A percentile compares a stretch with the other conserved stretches of the same genome.
These are phyloP conservation scores for Enteromius afrohamiltoni DNA, from an alignment of 2,797 vertebrate genomes.

Conservation along the genomic window DNA sequence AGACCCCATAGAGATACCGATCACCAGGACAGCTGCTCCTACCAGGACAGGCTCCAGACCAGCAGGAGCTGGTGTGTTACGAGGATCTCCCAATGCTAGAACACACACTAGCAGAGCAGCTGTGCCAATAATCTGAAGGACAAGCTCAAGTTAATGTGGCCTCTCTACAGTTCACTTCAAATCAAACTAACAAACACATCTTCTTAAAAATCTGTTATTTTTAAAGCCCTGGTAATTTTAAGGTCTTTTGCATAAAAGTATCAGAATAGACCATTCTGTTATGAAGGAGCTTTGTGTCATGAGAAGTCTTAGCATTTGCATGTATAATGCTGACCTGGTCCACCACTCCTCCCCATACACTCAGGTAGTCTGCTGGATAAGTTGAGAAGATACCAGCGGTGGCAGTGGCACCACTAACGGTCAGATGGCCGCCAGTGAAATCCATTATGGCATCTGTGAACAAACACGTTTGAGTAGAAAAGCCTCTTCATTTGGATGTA, in stretches of 20 bases:
- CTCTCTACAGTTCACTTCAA: neutral
- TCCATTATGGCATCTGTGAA: conserved; percentile 78
- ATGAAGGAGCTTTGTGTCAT: neutral
- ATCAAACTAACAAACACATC: neutral
- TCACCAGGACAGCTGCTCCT: conserved; percentile 73
- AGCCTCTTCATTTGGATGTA: neutral
- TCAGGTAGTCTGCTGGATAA: conserved; percentile 79
- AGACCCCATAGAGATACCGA: conserved; percentile 80
- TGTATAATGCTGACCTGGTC: conserved; percentile 82
- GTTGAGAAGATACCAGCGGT: conserved; percentile 80
- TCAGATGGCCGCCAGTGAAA: conserved; percentile 74
- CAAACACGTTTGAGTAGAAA: conserved; percentile 20
- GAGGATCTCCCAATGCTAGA: conserved; percentile 75
- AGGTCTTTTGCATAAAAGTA: neutral
- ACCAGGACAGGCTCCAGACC: conserved; percentile 74
- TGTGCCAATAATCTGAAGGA: conserved; percentile 76
- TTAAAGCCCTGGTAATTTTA: neutral
- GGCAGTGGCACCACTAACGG: conserved; percentile 69
- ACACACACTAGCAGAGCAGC: conserved; percentile 77
- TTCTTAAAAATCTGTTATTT: neutral
- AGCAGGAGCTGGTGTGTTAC: conserved; percentile 67
- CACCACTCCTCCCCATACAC: conserved; percentile 73
- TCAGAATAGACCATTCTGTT: neutral
- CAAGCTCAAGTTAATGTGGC: neutral
- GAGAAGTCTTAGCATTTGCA: neutral